Conservation (phyloP, 2,888 invertebrate species). For the Perizoma affinitatum region DNA sequence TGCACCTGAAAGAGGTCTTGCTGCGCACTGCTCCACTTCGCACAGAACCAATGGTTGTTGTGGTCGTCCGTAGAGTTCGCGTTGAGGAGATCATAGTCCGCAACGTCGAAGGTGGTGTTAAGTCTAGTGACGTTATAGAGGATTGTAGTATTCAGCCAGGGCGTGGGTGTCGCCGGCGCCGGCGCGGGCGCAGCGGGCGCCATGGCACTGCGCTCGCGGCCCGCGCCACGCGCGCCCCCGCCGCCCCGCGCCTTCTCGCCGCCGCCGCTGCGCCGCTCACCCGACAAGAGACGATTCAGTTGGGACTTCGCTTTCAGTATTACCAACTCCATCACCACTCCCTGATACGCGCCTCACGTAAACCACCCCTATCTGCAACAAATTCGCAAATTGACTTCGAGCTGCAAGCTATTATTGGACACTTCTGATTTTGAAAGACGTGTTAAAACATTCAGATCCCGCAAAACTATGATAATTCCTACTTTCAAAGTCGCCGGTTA, state of each 20-base stretch:
- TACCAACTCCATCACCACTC: constrained; percentile 85
- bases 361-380: constrained; percentile 54
- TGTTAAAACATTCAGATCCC: too few species aligned
- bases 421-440: too few species aligned
- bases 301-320: constrained; percentile 85
- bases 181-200: constrained; percentile 75
- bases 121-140: constrained; percentile 80
- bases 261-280: constrained; percentile 62
- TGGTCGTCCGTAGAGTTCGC: constrained; percentile 73
- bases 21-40: constrained; percentile 92
- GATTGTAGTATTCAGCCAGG: constrained; percentile 83
- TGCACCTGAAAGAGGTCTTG: constrained; percentile 89
- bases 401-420: too few species aligned
- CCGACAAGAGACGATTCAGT: constrained; percentile 84
- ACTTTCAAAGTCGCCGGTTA: too few species aligned
- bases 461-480: too few species aligned
- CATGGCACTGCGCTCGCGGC: constrained; percentile 68
- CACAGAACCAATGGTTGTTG: constrained; percentile 84
- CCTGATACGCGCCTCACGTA: constrained; percentile 57
- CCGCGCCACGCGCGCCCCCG: constrained; percentile 44
- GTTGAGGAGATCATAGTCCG: constrained; percentile 79
- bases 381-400: constrained; percentile 5
- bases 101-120: constrained; percentile 78
- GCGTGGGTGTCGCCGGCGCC: constrained; percentile 71
- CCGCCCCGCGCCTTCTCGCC: constrained; percentile 59